phyloP scores from a whole-genome alignment of 2,797 vertebrate genomes.

The Poeciliopsis presidionis region DNA sequence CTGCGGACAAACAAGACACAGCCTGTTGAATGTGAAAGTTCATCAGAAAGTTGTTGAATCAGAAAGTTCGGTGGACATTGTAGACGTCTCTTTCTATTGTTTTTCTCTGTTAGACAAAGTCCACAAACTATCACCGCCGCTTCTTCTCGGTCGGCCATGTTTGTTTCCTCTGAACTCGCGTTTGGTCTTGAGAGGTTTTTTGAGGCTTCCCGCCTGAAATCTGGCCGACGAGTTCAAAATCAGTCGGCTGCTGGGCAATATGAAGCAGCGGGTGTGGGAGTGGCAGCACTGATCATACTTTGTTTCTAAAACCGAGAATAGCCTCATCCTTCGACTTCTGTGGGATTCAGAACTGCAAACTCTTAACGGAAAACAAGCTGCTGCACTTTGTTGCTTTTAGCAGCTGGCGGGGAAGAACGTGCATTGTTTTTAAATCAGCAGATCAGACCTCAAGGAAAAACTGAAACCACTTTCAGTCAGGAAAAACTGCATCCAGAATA shows the following conservation, averaged over 20 bases:
- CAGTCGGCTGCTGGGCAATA: neutral
- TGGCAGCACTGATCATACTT: neutral
- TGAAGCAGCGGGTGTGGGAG: neutral
- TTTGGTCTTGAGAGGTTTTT: too few relatives aligned
- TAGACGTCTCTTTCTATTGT: too few relatives aligned
- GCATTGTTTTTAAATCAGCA: neutral
- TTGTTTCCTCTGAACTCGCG: too few relatives aligned
- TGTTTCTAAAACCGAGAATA: neutral
- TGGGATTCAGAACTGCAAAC: neutral
- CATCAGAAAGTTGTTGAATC: too few relatives aligned
- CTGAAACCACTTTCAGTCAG: neutral
- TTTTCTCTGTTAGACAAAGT: too few relatives aligned
- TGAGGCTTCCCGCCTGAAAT: too few relatives aligned
- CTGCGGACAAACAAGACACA: too few relatives aligned
- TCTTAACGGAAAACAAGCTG: neutral
- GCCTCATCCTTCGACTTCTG: neutral
- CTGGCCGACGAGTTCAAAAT: too few relatives aligned
- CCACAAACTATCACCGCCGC: too few relatives aligned
- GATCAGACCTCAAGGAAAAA: neutral
- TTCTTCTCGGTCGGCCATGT: too few relatives aligned
- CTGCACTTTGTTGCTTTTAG: neutral
- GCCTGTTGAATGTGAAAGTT: too few relatives aligned
- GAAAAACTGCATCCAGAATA: neutral
- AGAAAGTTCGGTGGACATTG: too few relatives aligned
- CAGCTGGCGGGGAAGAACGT: neutral